Base-by-base conservation (phyloP, 2,888 invertebrate genomes). In the Rosalia funebris region DNA sequence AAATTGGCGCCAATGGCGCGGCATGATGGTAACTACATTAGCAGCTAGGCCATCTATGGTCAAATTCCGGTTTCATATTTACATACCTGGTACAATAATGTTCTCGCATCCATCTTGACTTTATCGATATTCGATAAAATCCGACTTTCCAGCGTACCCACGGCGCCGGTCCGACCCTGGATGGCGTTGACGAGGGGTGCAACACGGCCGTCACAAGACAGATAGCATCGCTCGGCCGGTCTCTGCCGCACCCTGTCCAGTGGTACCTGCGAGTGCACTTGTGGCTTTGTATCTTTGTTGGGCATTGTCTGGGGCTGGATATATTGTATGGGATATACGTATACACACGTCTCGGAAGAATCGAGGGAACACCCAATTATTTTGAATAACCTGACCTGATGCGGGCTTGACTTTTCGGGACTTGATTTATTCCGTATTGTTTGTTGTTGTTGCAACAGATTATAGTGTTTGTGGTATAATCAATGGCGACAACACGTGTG, bases 231-330 rank as follows among this genome's bases (percentile, higher is more conserved):
- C 57, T 52, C 60, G 60, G 60, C 57, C 55, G 53, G 61, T 53
- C 44, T 11, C 12, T 16, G 61, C 65, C 65, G 61, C 65, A 63
- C 65, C 65, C 65, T 65, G 60, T 63, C 63, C 63, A 60, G 57
- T 60, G 48, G 56, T 54, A 58, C 54, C 62, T 45, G 50, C 20
- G 42, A 44, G 46, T 52, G 54, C 52, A 45, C 54, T 48, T 48
- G 48, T 54, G 45, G 45, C 55, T 46, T 50, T 50, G 56, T 56
- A 46, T 46, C 55, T 55, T 44, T 45, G 55, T 46, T 32, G 46
- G 25, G 56, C 46, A 56, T 56, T 56, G 56, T 56, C 56, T 56
- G 31, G 46, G 34, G 39, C 20, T 17, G 56, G 31, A 55, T 46
- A 36, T 55, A 45, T 20, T 39, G 34, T 34, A 34, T 34, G 34